Conservation (phyloP, 1,140 invertebrate genomes). For the Hylaeus volcanicus region DNA sequence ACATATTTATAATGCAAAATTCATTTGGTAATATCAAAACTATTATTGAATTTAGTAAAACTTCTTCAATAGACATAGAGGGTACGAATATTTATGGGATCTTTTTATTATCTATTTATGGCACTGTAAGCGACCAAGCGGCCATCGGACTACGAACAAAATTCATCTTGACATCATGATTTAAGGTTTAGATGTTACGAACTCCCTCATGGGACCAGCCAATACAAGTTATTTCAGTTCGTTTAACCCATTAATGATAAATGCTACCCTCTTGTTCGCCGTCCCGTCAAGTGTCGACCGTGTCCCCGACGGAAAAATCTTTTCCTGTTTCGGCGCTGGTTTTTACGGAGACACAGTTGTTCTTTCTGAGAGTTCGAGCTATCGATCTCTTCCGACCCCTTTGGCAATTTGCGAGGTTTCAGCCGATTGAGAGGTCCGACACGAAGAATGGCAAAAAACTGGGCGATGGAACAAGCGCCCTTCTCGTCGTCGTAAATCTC, state of each 20-base stretch:
- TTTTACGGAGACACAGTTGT: neutral
- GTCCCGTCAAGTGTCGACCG: neutral
- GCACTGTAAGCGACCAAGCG: too few species aligned
- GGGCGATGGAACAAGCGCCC: neutral
- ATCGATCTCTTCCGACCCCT: constrained; percentile 25
- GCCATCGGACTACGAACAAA: too few species aligned
- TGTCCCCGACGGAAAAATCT: neutral
- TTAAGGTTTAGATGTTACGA: too few species aligned
- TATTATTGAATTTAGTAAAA: too few species aligned
- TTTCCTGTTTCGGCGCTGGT: neutral
- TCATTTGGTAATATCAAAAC: too few species aligned
- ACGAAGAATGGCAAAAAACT: neutral
- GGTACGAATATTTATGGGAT: too few species aligned
- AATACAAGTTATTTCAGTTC: too few species aligned
- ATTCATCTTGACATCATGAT: too few species aligned
- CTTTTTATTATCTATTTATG: too few species aligned
- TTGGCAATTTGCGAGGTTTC: constrained; percentile 12
- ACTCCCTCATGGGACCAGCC: too few species aligned
- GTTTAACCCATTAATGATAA: constrained; percentile 7
- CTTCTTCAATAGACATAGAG: too few species aligned
- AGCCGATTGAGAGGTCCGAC: neutral
- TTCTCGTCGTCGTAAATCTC: constrained; percentile 8
- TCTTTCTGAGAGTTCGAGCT: neutral
- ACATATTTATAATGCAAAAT: too few species aligned
- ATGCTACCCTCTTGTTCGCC: neutral